These are phyloP conservation scores for Acleris sparsana DNA, from an alignment of 2,888 invertebrate species.

Conservation along the genomic window DNA sequence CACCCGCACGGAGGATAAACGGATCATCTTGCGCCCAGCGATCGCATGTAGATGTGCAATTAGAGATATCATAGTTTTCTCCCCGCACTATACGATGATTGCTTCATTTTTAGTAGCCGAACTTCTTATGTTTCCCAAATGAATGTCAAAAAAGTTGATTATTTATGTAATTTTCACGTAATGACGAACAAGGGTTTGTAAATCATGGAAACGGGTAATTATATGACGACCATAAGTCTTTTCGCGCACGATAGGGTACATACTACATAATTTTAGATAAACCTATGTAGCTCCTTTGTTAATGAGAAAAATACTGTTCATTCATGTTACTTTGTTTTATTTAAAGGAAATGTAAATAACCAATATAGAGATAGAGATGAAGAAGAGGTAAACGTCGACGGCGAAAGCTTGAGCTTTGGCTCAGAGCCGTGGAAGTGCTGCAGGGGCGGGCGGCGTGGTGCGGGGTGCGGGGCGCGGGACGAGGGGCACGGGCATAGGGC, in stretches of 20 bases:
- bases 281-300: no score
- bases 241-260: no score
- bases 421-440: slow-evolving; percentile 43
- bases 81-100: slow-evolving; percentile 38
- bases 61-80: slow-evolving; percentile 40
- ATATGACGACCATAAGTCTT: no score
- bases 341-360: no score
- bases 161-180: no score
- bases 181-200: neutral
- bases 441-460: slow-evolving; percentile 56
- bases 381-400: slow-evolving; percentile 2
- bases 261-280: no score
- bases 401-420: slow-evolving; percentile 51
- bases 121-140: slow-evolving; percentile 9
- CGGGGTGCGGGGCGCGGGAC: slow-evolving; percentile 41
- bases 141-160: no score
- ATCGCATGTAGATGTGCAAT: slow-evolving; percentile 43
- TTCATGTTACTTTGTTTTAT: no score
- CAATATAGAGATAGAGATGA: no score
- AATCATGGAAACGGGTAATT: no score
- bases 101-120: slow-evolving; percentile 38
- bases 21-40: slow-evolving; percentile 30
- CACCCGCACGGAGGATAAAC: neutral
- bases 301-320: no score
- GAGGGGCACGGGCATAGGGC: slow-evolving; percentile 40